Evolutionary conservation across 2,797 vertebrate genomes (phyloP).

Genomic region (Gephyroberyx darwinii): DNA sequence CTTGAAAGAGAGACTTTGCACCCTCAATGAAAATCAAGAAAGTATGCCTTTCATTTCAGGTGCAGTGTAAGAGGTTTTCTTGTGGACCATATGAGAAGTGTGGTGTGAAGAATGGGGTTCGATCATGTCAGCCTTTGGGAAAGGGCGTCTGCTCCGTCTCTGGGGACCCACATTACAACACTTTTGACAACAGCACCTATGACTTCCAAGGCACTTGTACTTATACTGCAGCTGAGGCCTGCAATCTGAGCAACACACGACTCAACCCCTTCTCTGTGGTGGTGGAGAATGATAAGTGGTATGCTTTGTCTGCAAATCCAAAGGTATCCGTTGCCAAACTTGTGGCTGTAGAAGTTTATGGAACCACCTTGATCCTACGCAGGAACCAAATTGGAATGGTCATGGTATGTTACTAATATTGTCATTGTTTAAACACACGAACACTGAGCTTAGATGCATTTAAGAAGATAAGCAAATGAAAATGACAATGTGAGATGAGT

Average conservation of each 20-base stretch:
- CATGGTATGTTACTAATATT: slow-evolving; percentile 44
- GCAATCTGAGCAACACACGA: slow-evolving; percentile 16
- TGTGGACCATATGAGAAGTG: slow-evolving; percentile 47
- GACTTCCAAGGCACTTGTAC: slow-evolving; percentile 69
- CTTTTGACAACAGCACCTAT: slow-evolving; percentile 55
- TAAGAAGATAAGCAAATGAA: background rate
- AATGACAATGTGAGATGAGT: background rate
- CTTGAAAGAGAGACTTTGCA: background rate
- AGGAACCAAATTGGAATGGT: slow-evolving; percentile 43
- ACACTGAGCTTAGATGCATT: background rate
- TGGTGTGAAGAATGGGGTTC: slow-evolving; percentile 30
- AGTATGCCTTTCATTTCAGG: slow-evolving; percentile 24
- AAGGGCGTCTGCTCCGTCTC: slow-evolving; percentile 51
- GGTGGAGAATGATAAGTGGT: slow-evolving; percentile 59
- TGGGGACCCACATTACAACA: slow-evolving; percentile 66
- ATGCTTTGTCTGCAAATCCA: slow-evolving; percentile 17
- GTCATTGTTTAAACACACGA: background rate
- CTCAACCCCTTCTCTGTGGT: slow-evolving; percentile 54
- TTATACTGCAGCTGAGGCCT: slow-evolving; percentile 56
- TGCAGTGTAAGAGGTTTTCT: slow-evolving; percentile 33
- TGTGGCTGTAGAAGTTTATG: slow-evolving; percentile 58
- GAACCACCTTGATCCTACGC: slow-evolving; percentile 48
- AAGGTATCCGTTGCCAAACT: slow-evolving; percentile 56
- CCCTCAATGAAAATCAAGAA: background rate
- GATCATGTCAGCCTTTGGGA: slow-evolving; percentile 28